phyloP scores from a whole-genome alignment of 2,797 vertebrate species.

The Centropyge bicolor region DNA sequence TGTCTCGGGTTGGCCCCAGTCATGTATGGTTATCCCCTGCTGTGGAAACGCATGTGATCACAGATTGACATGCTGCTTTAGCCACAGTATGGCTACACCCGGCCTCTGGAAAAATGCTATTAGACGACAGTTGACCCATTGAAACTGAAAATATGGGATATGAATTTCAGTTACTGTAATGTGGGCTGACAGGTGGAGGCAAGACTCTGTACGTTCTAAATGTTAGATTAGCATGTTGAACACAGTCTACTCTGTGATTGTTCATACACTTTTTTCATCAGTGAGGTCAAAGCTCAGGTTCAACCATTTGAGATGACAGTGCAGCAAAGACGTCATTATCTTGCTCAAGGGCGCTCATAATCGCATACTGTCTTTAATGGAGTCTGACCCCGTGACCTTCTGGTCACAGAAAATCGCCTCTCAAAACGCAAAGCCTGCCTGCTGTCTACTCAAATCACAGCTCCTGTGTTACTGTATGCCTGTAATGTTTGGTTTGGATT shows the following conservation, averaged over 20 bases:
- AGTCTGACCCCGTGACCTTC: constrained; percentile 31
- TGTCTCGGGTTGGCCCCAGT: neutral
- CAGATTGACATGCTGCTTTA: neutral
- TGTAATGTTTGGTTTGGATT: constrained; percentile 26
- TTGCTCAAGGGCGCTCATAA: constrained; percentile 2
- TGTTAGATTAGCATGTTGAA: constrained; percentile 51
- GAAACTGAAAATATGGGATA: constrained; percentile 19
- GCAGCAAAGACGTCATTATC: constrained; percentile 41
- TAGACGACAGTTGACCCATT: neutral
- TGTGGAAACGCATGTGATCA: constrained; percentile 10
- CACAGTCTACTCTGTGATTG: constrained; percentile 16
- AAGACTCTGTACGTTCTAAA: constrained; percentile 27
- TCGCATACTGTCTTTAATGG: constrained; percentile 12
- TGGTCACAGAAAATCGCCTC: constrained; percentile 10
- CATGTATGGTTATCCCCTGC: neutral
- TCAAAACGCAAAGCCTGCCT: constrained; percentile 14
- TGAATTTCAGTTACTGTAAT: constrained; percentile 15
- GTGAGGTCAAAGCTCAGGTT: constrained; percentile 38
- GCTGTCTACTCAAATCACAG: constrained; percentile 8
- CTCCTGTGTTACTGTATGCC: neutral
- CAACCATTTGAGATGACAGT: constrained; percentile 10
- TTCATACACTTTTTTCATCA: constrained; percentile 41
- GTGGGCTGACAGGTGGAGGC: constrained; percentile 6
- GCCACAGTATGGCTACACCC: neutral
- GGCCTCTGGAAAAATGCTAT: constrained; percentile 4